Evolutionary conservation across 2,113 vertebrate genomes (phyloP).

Genomic region (Ploceus nigricollis): DNA sequence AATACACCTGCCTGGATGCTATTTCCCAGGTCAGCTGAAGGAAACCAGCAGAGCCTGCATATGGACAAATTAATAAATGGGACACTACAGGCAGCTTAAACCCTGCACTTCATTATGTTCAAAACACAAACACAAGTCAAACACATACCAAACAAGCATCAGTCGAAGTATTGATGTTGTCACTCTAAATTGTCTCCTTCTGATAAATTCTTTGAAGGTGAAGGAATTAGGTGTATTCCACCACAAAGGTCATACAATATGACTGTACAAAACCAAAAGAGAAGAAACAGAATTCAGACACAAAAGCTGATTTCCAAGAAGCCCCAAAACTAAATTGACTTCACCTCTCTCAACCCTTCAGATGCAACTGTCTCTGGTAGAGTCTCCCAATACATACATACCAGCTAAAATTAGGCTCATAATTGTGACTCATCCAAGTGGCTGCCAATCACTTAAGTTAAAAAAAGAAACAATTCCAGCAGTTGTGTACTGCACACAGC

Average conservation of each 20-base stretch:
- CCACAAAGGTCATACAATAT: background rate
- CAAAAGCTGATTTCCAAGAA: background rate
- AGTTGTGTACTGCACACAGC: background rate
- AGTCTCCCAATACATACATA: slow-evolving; percentile 7
- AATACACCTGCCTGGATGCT: background rate
- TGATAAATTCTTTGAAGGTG: slow-evolving; percentile 18
- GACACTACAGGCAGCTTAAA: background rate
- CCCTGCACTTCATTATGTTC: background rate
- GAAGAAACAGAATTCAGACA: background rate
- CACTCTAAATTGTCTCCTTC: background rate
- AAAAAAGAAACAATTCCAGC: slow-evolving; percentile 63
- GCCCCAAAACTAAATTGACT: background rate
- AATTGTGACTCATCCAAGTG: slow-evolving; percentile 53
- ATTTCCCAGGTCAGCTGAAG: background rate
- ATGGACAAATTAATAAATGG: background rate
- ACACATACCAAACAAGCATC: background rate
- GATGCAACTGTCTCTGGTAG: background rate
- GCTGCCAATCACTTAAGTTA: slow-evolving; percentile 47
- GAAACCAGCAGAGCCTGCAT: background rate
- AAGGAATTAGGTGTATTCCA: slow-evolving; percentile 1
- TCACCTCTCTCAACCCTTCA: background rate
- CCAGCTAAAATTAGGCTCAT: slow-evolving; percentile 56
- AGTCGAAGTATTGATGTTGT: slow-evolving; percentile 11
- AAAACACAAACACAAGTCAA: background rate
- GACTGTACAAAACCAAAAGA: background rate